Evolutionary conservation across 2,113 vertebrate genomes (phyloP).

Genomic region (Ceratotherium simum): DNA sequence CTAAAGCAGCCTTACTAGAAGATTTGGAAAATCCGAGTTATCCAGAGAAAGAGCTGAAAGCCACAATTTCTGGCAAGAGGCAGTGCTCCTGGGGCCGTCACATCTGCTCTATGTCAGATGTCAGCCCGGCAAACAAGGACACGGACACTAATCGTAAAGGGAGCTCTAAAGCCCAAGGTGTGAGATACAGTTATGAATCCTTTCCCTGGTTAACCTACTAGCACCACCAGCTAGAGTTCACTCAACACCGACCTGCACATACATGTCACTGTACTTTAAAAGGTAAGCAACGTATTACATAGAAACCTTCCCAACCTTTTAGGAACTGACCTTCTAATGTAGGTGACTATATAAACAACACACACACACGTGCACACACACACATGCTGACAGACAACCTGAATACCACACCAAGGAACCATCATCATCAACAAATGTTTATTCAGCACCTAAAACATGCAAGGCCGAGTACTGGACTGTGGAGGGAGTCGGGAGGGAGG

Average conservation of each 20-base stretch:
- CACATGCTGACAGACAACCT: not conserved
- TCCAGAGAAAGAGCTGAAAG: conserved; percentile 1
- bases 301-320: not conserved
- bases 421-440: not conserved
- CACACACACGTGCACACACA: not conserved
- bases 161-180: not conserved
- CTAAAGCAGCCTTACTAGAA: conserved; percentile 26
- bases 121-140: conserved; percentile 11
- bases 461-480: not conserved
- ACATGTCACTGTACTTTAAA: not conserved
- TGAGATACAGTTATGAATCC: not conserved
- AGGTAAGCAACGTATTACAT: not conserved
- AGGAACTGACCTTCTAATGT: conserved; percentile 14
- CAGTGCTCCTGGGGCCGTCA: conserved; percentile 13
- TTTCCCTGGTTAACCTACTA: not conserved
- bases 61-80: conserved; percentile 45
- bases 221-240: not conserved
- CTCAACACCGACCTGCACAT: not conserved
- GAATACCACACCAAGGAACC: not conserved
- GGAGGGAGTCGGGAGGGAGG: not conserved
- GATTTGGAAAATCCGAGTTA: conserved; percentile 40
- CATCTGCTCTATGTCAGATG: conserved; percentile 49
- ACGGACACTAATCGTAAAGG: not conserved
- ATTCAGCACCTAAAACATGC: conserved; percentile 19
- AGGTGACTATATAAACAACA: not conserved